Evolutionary conservation across 2,797 vertebrate species (phyloP), one percentile per base, ranked within the genome.

Genomic region (Acipenser ruthenus): DNA sequence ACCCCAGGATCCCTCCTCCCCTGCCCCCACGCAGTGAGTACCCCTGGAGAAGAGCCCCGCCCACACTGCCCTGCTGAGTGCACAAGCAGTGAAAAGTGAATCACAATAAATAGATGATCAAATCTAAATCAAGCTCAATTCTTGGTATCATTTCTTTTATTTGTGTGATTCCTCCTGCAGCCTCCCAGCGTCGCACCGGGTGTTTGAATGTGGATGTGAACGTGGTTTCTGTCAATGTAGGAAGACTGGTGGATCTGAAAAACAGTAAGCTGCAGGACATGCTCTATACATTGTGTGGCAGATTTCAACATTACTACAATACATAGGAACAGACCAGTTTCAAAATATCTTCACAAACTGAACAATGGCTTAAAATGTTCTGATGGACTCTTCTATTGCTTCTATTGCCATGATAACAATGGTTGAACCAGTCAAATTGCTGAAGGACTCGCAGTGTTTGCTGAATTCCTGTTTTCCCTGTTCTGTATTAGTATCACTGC

Each of bases 1-100:
- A 3, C 18, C 8, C 47, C 60, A 62, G 60, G 11, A 12, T 18
- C 47, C 60, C 60, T 8, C 86, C 85, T 6, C 86, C 84, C 0
- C 18, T 89, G 37, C 81, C 83, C 1, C 85, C 86, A 6, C 80
- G 86, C 75, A 23, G 86, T 89, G 71, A 82, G 80, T 51, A 18
- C 10, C 37, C 37, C 37, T 0, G 3, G 55, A 7, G 55, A n/a
- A 12, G 55, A 13, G 47, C 1, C 12, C 23, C 53, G 3, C 1
- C 12, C 12, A 23, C n/a, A 15, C 13, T 49, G 6, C 23, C 15
- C 3, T 7, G 60, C 10, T 51, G 8, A 53, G 13, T 50, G 52
- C 18, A 48, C 9, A 61, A 15, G 49, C 12, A 7, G 6, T 50
- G 15, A 2, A 37, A 37, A 37, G 3, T 5, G 5, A 5, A 37